These are phyloP conservation scores for Campoplex capitator DNA, from an alignment of 2,888 invertebrate species.

Conservation along the genomic window DNA sequence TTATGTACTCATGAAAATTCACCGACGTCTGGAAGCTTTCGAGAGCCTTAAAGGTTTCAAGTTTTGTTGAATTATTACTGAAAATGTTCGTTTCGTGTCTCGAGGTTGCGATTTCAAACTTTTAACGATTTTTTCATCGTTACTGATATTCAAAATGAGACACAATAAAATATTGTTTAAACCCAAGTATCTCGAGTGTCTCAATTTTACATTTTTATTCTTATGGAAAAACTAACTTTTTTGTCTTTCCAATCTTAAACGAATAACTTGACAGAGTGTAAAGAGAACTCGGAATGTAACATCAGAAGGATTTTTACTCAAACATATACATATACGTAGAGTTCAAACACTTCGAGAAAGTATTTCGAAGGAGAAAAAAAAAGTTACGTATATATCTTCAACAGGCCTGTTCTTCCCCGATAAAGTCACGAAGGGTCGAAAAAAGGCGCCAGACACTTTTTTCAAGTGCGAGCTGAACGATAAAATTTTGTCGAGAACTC, in stretches of 20 bases:
- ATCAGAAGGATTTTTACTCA: not conserved
- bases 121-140: not conserved
- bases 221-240: too few species aligned
- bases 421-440: conserved; percentile 44
- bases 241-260: too few species aligned
- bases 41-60: not conserved
- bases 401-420: conserved; percentile 34
- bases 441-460: conserved; percentile 33
- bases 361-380: conserved; percentile 18
- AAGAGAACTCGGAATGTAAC: not conserved
- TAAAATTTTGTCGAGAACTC: not conserved
- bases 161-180: not conserved
- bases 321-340: not conserved
- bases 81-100: not conserved
- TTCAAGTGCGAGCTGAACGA: not conserved
- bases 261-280: not conserved
- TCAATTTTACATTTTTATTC: too few species aligned
- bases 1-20: conserved; percentile 7
- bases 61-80: not conserved
- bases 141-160: too few species aligned
- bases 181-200: not conserved
- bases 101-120: not conserved
- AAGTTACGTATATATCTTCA: not conserved
- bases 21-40: not conserved
- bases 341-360: not conserved